phyloP scores from a whole-genome alignment of 2,888 invertebrate genomes.

The Rhogogaster chlorosoma region DNA sequence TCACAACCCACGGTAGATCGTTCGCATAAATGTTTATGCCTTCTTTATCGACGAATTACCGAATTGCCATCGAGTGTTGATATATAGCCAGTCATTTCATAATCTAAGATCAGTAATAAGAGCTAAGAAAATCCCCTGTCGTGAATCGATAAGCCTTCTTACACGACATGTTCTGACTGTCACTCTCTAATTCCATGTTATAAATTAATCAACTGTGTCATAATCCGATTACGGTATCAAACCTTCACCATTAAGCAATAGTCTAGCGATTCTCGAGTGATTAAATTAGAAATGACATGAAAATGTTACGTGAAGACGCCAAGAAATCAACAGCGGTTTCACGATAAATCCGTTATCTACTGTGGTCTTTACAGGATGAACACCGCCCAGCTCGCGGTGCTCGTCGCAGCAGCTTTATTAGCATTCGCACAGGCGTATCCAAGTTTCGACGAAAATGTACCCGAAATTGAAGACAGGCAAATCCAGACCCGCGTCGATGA shows the following conservation, averaged over 20 bases:
- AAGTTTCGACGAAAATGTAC: not conserved
- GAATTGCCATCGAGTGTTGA: not conserved
- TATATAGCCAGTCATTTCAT: not conserved
- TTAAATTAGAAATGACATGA: not conserved
- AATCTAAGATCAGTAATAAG: not conserved
- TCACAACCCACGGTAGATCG: not conserved
- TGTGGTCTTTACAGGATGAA: constrained; percentile 29
- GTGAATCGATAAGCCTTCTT: not conserved
- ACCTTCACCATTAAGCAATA: not conserved
- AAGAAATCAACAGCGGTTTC: not conserved
- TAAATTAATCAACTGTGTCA: constrained; percentile 3
- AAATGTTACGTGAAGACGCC: not conserved
- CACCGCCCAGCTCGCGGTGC: not conserved
- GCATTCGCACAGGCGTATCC: constrained; percentile 9
- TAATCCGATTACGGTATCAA: not conserved
- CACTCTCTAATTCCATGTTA: not conserved
- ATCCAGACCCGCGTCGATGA: constrained; percentile 1
- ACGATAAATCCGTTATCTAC: not conserved
- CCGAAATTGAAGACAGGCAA: not conserved
- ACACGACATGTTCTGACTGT: not conserved
- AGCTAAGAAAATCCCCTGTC: not conserved
- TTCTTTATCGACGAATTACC: not conserved
- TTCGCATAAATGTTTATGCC: not conserved
- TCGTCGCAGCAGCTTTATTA: not conserved
- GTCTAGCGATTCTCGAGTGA: not conserved